Evolutionary conservation across 2,113 vertebrate species (phyloP).

Genomic region (Malurus melanocephalus): DNA sequence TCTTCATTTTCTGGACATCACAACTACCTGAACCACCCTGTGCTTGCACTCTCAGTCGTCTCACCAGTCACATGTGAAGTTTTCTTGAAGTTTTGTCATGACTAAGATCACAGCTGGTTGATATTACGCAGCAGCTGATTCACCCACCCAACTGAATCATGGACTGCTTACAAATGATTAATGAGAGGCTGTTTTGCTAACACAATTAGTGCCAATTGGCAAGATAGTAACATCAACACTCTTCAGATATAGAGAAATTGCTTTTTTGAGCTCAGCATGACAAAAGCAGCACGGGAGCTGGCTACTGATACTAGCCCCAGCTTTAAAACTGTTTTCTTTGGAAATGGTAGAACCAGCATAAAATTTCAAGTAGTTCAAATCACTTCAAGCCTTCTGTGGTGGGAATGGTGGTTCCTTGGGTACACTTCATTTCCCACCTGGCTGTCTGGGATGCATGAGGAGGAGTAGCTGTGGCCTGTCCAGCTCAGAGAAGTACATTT

Average conservation of each 20-base stretch:
- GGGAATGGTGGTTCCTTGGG: neutral
- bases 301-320: neutral
- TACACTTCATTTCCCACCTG: neutral
- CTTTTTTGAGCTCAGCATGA: neutral
- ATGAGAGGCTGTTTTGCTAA: slow-evolving; percentile 17
- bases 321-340: neutral
- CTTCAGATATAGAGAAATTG: neutral
- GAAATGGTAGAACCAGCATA: neutral
- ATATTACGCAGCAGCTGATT: slow-evolving; percentile 11
- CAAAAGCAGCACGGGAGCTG: neutral
- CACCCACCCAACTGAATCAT: slow-evolving; percentile 25
- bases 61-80: neutral
- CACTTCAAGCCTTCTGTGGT: neutral
- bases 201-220: neutral
- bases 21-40: neutral
- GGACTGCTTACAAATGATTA: slow-evolving; percentile 18
- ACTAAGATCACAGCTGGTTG: slow-evolving; percentile 33
- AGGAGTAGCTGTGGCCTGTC: neutral
- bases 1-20: neutral
- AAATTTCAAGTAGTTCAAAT: neutral
- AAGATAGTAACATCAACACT: slow-evolving; percentile 7
- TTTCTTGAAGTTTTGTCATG: neutral
- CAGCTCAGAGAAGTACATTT: neutral
- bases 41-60: neutral
- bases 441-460: accelerated